Evolutionary conservation across 2,888 invertebrate species (phyloP).

Genomic region (Cerceris rybyensis): DNA sequence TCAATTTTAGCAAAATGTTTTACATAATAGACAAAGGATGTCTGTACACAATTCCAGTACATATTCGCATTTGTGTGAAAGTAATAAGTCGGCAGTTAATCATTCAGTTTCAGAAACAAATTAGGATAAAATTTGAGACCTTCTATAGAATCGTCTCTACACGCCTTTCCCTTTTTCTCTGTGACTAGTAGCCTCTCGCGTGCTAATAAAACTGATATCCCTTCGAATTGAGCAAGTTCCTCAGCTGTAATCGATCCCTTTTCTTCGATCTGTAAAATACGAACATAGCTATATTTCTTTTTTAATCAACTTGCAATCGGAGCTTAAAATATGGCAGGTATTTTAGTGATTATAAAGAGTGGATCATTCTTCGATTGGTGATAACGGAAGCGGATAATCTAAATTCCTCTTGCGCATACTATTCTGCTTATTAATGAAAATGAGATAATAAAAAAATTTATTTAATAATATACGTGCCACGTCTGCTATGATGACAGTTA

Average conservation of each 20-base stretch:
- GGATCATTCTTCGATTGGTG: too few species aligned
- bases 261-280: conserved; percentile 84
- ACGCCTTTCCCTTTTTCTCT: conserved; percentile 93
- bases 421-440: not conserved
- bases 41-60: conserved; percentile 7
- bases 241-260: conserved; percentile 91
- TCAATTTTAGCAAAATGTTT: conserved; percentile 27
- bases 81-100: conserved; percentile 34
- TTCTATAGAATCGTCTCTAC: conserved; percentile 97
- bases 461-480: conserved; percentile 82
- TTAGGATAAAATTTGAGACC: conserved; percentile 97
- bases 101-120: conserved; percentile 85
- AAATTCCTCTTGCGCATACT: too few species aligned
- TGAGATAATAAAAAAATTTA: not conserved
- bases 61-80: conserved; percentile 12
- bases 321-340: too few species aligned
- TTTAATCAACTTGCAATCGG: not conserved
- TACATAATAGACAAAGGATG: conserved; percentile 14
- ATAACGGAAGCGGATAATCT: too few species aligned
- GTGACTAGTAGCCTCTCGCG: conserved; percentile 94
- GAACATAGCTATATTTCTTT: conserved; percentile 10
- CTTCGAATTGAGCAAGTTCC: conserved; percentile 91
- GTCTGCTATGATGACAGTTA: conserved; percentile 87
- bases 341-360: too few species aligned
- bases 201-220: conserved; percentile 94